Base-by-base conservation (phyloP, 2,113 vertebrate species). In the Turdus rufiventris region DNA sequence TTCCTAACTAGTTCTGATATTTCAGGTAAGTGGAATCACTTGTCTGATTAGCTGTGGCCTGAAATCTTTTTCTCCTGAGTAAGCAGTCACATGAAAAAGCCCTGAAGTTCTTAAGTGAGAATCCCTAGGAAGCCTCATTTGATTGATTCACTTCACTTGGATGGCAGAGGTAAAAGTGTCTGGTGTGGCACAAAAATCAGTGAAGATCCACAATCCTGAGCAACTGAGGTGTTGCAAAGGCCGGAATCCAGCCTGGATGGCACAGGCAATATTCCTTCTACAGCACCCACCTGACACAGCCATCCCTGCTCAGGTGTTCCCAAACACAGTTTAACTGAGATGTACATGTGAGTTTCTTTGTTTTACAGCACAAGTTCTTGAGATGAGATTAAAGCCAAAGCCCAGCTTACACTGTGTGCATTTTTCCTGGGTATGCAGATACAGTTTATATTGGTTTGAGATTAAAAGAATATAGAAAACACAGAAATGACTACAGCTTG, bases 11-110 rank as follows among this genome's bases (percentile, higher is more conserved):
- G 67, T 88, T 91, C 85, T 42, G 75, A 43, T 88, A 79, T 51
- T 93, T 58, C 88, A 79, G 36, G 62, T 83, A 83, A 89, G 61
- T 42, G 63, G 86, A 95, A 93, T 77, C 95, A 82, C 78, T 87
- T 84, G 23, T 81, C 85, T 83, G 71, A 93, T 90, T 53, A 97
- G 72, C 80, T 62, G 48, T 74, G 63, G 60, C 77, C 66, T 56
- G 63, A 56, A 83, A 91, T 56, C 31, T n/a, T 63, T 67, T 58
- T 24, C 63, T 68, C 75, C 88, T 63, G 88, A 77, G 90, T 74
- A 74, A 96, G 91, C 71, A 87, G 58, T n/a, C 47, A 33, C 43
- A 76, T 4, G 33, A 62, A 82, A 85, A 84, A 79, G 15, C 78
- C 63, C 78, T 45, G n/a, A 83, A 48, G 34, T 60, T 83, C 75